Percentiles rank a stretch among this genome's conserved stretches.
phyloP scores from a whole-genome alignment of 2,113 vertebrate genomes.

The Aleadryas rufinucha region DNA sequence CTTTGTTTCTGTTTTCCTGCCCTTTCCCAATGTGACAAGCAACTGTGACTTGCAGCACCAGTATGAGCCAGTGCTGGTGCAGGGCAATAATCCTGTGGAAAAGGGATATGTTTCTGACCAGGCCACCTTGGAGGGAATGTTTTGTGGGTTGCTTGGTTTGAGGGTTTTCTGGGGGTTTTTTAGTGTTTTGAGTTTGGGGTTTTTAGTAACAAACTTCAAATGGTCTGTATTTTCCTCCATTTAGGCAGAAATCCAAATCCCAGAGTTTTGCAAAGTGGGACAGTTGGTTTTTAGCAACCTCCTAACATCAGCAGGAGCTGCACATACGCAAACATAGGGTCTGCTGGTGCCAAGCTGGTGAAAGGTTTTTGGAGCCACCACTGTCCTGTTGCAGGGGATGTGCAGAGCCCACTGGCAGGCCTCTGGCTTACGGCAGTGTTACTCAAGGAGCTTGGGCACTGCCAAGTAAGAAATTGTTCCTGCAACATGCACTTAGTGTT shows the following conservation, averaged over 20 bases:
- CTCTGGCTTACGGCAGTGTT: neutral
- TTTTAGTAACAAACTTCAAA: neutral
- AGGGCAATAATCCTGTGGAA: neutral
- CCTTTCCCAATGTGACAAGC: fast-evolving
- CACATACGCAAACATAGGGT: neutral
- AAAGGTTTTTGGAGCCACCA: neutral
- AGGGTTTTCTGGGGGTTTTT: neutral
- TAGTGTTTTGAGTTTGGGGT: neutral
- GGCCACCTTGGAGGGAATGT: neutral
- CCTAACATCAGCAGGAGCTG: neutral
- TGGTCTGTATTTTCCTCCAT: neutral
- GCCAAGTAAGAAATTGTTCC: slow-evolving; percentile 12
- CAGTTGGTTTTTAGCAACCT: neutral
- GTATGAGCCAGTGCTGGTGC: neutral
- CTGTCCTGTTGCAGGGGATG: neutral
- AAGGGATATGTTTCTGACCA: neutral
- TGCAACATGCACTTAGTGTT: neutral
- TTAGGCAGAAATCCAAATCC: neutral
- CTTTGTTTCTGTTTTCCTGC: neutral
- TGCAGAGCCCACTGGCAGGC: neutral
- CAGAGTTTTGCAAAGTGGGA: neutral
- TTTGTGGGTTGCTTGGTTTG: neutral
- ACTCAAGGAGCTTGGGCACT: neutral
- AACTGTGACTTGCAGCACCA: neutral
- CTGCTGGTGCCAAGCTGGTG: neutral